Evolutionary conservation across 2,888 invertebrate genomes (phyloP).

Genomic region (Acanthosepion esculentum): DNA sequence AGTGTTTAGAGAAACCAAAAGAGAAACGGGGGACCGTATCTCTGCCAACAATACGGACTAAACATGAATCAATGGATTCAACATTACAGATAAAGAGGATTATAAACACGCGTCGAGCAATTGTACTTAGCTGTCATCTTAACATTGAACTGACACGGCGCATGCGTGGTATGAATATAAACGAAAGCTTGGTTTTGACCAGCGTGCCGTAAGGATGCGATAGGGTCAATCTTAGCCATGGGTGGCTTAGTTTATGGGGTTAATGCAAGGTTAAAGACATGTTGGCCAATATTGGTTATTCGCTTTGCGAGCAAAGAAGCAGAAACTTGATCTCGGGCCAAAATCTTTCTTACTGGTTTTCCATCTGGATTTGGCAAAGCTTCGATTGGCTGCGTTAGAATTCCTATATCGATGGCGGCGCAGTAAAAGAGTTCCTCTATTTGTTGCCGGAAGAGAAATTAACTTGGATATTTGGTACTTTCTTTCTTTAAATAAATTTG

Average conservation of each 20-base stretch:
- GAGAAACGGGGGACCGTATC: background rate
- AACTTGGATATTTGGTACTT: too few relatives aligned
- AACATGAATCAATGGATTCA: background rate
- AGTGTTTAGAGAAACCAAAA: background rate
- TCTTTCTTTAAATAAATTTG: too few relatives aligned
- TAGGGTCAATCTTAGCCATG: background rate
- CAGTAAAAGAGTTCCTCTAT: too few relatives aligned
- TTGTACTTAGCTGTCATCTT: slow-evolving; percentile 15
- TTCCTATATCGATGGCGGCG: background rate
- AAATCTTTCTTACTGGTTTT: background rate
- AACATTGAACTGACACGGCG: background rate
- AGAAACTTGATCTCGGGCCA: background rate
- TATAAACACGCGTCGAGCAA: background rate
- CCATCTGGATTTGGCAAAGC: background rate
- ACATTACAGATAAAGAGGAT: background rate
- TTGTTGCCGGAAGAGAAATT: too few relatives aligned
- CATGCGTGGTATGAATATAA: background rate
- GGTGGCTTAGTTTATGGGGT: background rate
- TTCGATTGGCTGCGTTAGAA: background rate
- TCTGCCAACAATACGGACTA: background rate
- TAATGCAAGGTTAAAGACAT: slow-evolving; percentile 11
- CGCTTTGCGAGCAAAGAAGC: background rate
- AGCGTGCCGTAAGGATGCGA: background rate
- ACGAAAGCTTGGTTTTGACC: background rate
- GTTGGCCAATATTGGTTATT: background rate